Percentiles rank a stretch among this genome's conserved stretches.
phyloP scores from a whole-genome alignment of 2,113 vertebrate species.

The Pituophis catenifer region DNA sequence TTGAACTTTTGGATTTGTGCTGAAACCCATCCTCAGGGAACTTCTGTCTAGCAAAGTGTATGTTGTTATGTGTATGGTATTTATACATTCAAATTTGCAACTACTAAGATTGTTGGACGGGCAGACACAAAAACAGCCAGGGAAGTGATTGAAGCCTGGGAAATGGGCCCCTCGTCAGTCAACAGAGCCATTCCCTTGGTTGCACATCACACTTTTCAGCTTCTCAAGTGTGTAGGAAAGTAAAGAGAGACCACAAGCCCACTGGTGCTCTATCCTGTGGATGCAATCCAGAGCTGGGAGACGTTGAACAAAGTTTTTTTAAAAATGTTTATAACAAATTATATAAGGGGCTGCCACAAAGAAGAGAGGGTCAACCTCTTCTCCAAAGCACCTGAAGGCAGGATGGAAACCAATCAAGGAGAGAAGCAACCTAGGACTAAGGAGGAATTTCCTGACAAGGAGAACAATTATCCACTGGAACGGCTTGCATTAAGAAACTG shows the following conservation, averaged over 20 bases:
- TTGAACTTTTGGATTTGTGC: too few species aligned
- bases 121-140: too few species aligned
- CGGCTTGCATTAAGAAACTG: neutral
- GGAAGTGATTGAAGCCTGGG: too few species aligned
- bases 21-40: too few species aligned
- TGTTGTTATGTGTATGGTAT: too few species aligned
- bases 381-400: neutral
- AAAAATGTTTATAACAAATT: neutral
- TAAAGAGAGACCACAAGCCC: neutral
- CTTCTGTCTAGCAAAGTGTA: too few species aligned
- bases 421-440: neutral
- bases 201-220: neutral
- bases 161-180: too few species aligned
- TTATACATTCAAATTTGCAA: too few species aligned
- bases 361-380: neutral
- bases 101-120: too few species aligned
- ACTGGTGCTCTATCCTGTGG: neutral
- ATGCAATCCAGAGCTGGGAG: neutral
- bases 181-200: neutral
- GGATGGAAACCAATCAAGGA: neutral
- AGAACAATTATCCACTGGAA: neutral
- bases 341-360: neutral
- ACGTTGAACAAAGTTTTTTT: neutral
- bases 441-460: too few species aligned
- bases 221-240: neutral